Evolutionary conservation across 2,888 invertebrate species (phyloP), one percentile per base, ranked within the genome.

Genomic region (Ferdinandea cuprea): DNA sequence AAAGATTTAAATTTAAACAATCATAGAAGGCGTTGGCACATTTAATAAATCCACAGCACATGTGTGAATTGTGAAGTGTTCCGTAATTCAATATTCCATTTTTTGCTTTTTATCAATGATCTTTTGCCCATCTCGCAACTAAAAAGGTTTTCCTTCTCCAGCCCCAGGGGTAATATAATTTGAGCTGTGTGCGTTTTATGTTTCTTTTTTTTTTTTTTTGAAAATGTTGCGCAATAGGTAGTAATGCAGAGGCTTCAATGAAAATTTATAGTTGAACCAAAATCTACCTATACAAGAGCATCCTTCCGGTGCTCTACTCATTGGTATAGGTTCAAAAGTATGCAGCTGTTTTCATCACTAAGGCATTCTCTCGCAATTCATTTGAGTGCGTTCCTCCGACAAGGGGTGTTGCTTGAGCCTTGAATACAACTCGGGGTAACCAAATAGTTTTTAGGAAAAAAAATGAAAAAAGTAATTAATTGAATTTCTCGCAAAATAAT

Each of bases 251-350:
- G 40, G 46, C 40, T 32, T 56, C 13, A 35, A 35, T 17, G 44
- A 54, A 56, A 61, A 59, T 30, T 8, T 13, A 13, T 6, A 11
- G 11, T 3, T 4, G 28, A 59, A 56, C 32, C 25, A 17, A 69
- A 46, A 17, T 66, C 42, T 28, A 46, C n/a, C 25, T n/a, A n/a
- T n/a, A 42, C 17, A 69, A 69, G 76, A 76, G 69, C 76, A 81
- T 76, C 76, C 69, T 76, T 81, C 76, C 80, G 80, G 80, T 76
- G 13, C 69, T 69, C 32, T 52, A 37, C 13, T 50, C 15, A 19
- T 4, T 44, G 19, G 44, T 19, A 19, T 19, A 13, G 48, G 28
- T 13, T 6, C 48, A 6, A 15, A 25, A 48, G 15, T 2, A 6
- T 19, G 54, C 54, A 54, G 54, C 54, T 54, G 54, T 35, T 35